Evolutionary conservation across 1,140 invertebrate species (phyloP), one percentile per base, ranked within the genome.

Genomic region (Oedothorax gibbosus): DNA sequence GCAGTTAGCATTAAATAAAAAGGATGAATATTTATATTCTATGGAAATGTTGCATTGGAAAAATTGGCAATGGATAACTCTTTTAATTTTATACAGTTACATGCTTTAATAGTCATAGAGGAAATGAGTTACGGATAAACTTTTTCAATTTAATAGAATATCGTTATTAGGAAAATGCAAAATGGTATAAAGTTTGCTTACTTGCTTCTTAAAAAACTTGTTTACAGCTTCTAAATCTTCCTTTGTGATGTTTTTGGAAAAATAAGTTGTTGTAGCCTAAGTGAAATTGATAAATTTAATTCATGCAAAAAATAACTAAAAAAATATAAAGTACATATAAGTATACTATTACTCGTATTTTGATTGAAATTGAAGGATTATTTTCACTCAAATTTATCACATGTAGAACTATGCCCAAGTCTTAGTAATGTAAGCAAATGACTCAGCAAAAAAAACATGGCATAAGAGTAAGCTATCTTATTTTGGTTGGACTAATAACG

Each of bases 221-320:
- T 95, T 95, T 5, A 97, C 94, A 72, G 95, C 90, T 86, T 95
- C 93, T 1, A 95, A 94, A 91, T 99, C 97, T 85, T 94, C 92
- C 86, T 93, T 91, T 35, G 94, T 95, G 89, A 96, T 96, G 89
- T 98, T 98, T 75, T 93, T 92, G 53, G 97, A 98, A 89, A 97
- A 97, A 90, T 99, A 99, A 53, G 96, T 97, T 12, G 96, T 97
- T 11, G 95, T 92, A 35, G 97, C 97, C 92, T 94, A 86, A 15
- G 78, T 62, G 53, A 84, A 57, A 50, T 51, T 21, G 21, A 73
- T 3, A 73, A 20, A 69, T 12, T 7, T 21, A 0, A 9, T 18
- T 35, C 49, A 12, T 18, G 21, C 8, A 69, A 69, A 69, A 15
- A 35, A 18, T 9, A 35, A 14, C 12, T 8, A 9, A 11, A 69